Evolutionary conservation across 2,113 vertebrate genomes (phyloP), one percentile per base, ranked within the genome.

Genomic region (Lates calcarifer): DNA sequence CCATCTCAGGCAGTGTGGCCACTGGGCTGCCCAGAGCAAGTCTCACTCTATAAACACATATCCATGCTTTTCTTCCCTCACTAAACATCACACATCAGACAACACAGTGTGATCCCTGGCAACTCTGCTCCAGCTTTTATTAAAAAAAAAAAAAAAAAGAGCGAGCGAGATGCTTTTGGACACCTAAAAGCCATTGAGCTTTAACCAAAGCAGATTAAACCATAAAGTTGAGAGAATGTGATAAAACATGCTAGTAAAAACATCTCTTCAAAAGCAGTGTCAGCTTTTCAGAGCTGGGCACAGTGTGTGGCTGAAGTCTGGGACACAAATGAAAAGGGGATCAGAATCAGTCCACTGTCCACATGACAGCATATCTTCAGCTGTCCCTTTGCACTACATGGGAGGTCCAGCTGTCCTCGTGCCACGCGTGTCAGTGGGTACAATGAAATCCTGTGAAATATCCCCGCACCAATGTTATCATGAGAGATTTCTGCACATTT

Each of bases 21-120:
- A 72, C 79, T 78, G 77, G 79, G 75, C 68, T 75, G 90, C 91
- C 87, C 61, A 77, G 63, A 90, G 89, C 88, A 76, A 93, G 74
- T 69, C 74, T 84, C 45, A 73, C 74, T 77, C 74, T 81, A 82
- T 55, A 88, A 89, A 91, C 53, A 81, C 71, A 78, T 58, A 71
- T 53, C n/a, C 15, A 33, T 41, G 35, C 71, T 35, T 35, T 49
- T 56, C 53, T 47, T 64, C 22, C 62, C 39, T 45, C 26, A 66
- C 77, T 55, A 70, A 88, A 83, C 77, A 87, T 79, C 84, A 85
- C 65, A 91, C 61, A 91, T 68, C 75, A 70, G 60, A 77, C 51
- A 82, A 45, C 64, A 39, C 45, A 58, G 51, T 69, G 56, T 83
- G 79, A 89, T 91, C 64, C 87, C 58, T 75, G 35, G 79, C 39